phyloP scores from a whole-genome alignment of 1,140 invertebrate genomes.

The Lycorma delicatula region DNA sequence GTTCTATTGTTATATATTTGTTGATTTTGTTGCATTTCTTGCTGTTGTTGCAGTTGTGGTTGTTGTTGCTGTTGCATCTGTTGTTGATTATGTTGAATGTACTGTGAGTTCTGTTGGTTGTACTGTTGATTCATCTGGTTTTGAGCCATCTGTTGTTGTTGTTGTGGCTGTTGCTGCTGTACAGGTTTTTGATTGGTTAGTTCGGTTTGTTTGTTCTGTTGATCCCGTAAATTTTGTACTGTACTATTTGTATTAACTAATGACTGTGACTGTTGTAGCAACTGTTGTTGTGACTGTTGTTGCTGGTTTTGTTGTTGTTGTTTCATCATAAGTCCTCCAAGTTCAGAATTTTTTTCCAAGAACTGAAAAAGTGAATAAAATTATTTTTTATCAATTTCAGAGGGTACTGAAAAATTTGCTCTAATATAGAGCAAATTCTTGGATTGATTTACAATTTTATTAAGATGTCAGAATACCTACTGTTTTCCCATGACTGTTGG shows the following conservation, averaged over 20 bases:
- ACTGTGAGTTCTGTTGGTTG: constrained; percentile 20
- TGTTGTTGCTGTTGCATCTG: constrained; percentile 14
- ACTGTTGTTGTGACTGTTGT: constrained; percentile 21
- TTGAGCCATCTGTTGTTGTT: constrained; percentile 3
- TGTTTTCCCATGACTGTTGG: no score
- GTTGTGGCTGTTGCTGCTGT: constrained; percentile 16
- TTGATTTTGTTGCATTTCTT: constrained; percentile 15
- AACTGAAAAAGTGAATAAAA: constrained; percentile 18
- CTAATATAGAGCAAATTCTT: no score
- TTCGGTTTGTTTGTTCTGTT: constrained; percentile 24
- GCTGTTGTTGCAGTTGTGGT: constrained; percentile 13
- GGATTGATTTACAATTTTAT: not conserved
- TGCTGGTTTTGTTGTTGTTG: constrained; percentile 16
- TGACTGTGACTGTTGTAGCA: constrained; percentile 14
- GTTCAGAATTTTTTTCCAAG: constrained; percentile 22
- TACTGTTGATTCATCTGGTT: constrained; percentile 14
- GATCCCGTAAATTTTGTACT: no score
- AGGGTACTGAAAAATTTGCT: no score
- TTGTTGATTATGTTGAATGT: constrained; percentile 7
- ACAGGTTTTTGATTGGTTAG: constrained; percentile 16
- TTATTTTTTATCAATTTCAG: not conserved
- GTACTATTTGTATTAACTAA: no score
- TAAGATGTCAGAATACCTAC: not conserved
- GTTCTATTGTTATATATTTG: constrained; percentile 8
- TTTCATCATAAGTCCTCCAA: constrained; percentile 19